Base-by-base conservation (phyloP, 1,140 invertebrate genomes). In the Thaumatotibia leucotreta region DNA sequence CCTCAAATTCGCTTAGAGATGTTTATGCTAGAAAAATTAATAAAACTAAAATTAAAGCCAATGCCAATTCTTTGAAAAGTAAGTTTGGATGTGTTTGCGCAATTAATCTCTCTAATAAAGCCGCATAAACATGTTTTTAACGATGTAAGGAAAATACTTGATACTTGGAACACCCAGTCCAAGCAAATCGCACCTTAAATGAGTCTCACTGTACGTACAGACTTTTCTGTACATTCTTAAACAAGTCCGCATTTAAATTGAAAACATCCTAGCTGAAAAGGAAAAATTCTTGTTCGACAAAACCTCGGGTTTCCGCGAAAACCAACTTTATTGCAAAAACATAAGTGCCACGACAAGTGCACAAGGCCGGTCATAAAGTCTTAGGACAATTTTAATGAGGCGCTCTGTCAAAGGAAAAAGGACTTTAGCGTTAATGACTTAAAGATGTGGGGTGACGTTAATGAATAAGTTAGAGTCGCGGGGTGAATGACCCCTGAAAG, bases 401-500 rank as follows among this genome's bases (percentile, higher is more conserved):
- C 23, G 17, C 54, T 64, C 50, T 32, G 58, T 63, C 67, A 65
- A 72, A 23, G 61, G 66, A 75, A 76, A 79, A 73, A 74, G 64
- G 61, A 50, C 74, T 77, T 76, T 82, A 75, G 2, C 1, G 24
- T 66, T 52, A 54, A 50, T 27, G 61, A 74, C 78, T 10, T 29
- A 58, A 83, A 73, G 74, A 77, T 64, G 50, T 70, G 33, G 54
- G 66, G 52, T 35, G 65, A 61, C 63, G 61, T 45, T 73, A 66
- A 74, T 71, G 73, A 33, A 61, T 52, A 52, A 63, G 69, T 52
- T 45, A 68, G 79, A 80, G 75, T 80, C 73, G 75, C 54, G 67
- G 74, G 83, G 79, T 87, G 79, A 87, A 82, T 66, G 82, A 71
- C 72, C 84, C 52, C 78, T 82, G 82, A 82, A 84, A 85, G 80